Evolutionary conservation across 2,113 vertebrate species (phyloP).

Genomic region (Merops nubicus): DNA sequence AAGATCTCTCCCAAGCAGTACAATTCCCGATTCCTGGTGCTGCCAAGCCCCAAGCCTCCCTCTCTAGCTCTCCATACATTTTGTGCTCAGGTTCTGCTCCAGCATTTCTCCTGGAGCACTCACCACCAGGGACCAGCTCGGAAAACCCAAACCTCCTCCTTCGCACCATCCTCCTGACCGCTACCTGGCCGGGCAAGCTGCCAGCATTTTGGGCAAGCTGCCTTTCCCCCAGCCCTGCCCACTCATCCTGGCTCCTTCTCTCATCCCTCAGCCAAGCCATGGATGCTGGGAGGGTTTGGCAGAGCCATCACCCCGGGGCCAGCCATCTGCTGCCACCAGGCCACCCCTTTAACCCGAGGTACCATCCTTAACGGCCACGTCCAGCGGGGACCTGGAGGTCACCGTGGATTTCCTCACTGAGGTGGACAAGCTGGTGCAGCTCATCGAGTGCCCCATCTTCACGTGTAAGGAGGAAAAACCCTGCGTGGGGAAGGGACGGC

Average conservation of each 20-base stretch:
- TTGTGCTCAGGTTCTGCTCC: fast-evolving
- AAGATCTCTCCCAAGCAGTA: neutral
- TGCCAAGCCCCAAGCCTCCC: neutral
- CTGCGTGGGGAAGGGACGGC: neutral
- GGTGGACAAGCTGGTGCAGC: conserved; percentile 97
- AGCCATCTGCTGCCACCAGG: neutral
- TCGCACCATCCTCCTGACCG: neutral
- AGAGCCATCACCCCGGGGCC: fast-evolving
- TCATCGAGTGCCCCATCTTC: conserved; percentile 97
- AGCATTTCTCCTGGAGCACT: fast-evolving
- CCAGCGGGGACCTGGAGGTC: conserved; percentile 93
- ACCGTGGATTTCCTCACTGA: conserved; percentile 97
- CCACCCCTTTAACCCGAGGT: neutral
- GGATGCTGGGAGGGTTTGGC: neutral
- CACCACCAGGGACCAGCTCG: neutral
- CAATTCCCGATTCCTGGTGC: neutral
- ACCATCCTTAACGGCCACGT: conserved; percentile 66
- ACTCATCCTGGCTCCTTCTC: no score
- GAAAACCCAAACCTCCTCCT: neutral
- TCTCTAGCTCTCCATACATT: neutral
- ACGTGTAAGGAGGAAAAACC: conserved; percentile 80
- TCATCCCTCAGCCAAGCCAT: neutral
- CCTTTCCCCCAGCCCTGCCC: neutral
- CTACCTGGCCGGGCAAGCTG: neutral
- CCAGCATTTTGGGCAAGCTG: neutral